These are phyloP conservation scores for Peromyscus aztecus DNA, from an alignment of 2,797 vertebrate genomes.

Conservation along the genomic window DNA sequence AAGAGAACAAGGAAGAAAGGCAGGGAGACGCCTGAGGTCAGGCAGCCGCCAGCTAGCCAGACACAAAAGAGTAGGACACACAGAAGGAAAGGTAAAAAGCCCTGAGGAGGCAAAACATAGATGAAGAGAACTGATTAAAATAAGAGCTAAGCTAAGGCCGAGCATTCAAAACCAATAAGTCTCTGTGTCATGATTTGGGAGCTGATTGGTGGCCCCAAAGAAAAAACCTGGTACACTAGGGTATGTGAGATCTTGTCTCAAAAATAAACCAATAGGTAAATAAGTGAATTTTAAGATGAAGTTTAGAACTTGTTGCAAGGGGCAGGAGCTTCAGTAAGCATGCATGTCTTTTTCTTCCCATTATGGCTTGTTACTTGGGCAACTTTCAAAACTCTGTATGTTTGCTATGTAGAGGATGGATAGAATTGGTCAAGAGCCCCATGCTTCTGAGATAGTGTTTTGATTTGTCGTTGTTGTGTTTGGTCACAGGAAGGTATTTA, in stretches of 20 bases:
- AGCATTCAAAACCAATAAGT: neutral
- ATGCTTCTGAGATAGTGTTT: neutral
- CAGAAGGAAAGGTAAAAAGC: neutral
- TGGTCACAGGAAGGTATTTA: neutral
- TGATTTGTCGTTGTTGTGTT: neutral
- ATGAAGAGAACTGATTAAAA: neutral
- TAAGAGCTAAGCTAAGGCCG: neutral
- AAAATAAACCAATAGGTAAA: neutral
- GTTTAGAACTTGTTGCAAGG: neutral
- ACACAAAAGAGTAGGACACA: neutral
- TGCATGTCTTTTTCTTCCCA: neutral
- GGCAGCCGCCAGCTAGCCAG: neutral
- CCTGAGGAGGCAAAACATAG: neutral
- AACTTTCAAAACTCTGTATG: neutral
- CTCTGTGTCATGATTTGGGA: neutral
- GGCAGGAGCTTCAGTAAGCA: accelerated
- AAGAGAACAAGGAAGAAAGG: neutral
- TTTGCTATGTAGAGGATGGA: neutral
- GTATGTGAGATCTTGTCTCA: neutral
- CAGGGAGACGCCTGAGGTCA: neutral
- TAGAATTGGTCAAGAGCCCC: neutral
- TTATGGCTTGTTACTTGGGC: neutral
- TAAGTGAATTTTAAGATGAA: neutral
- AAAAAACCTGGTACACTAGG: neutral
- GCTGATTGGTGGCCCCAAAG: neutral